Conservation (phyloP, 2,888 invertebrate genomes). For the Germaria angustata region DNA sequence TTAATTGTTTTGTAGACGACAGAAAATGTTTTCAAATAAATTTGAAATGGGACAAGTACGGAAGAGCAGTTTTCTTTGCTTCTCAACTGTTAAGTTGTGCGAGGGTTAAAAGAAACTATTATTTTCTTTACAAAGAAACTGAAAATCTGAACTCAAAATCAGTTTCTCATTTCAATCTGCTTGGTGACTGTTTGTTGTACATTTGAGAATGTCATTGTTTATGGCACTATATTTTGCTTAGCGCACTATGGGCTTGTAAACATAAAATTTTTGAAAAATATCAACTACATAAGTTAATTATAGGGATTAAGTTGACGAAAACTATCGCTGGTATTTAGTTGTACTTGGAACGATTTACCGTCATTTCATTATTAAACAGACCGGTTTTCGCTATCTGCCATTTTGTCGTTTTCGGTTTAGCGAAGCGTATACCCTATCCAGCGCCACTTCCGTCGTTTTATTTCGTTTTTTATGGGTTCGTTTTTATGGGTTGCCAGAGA, state of each 20-base stretch:
- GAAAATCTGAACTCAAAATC: slow-evolving; percentile 43
- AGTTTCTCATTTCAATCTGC: slow-evolving; percentile 56
- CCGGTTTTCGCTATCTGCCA: too few species aligned
- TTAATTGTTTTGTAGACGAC: slow-evolving; percentile 33
- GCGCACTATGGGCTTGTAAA: slow-evolving; percentile 28
- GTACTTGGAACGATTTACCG: too few species aligned
- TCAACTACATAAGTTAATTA: too few species aligned
- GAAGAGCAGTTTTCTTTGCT: slow-evolving; percentile 4
- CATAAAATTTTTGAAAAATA: neutral
- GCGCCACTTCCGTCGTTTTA: too few species aligned
- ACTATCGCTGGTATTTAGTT: too few species aligned
- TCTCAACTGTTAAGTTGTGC: neutral
- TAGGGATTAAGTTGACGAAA: too few species aligned
- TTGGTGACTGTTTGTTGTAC: slow-evolving; percentile 16
- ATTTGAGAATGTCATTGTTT: slow-evolving; percentile 15
- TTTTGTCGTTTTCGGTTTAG: too few species aligned
- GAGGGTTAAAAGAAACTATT: slow-evolving; percentile 37
- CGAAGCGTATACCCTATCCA: too few species aligned
- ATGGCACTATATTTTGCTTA: neutral
- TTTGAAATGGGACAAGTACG: neutral
- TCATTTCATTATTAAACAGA: too few species aligned
- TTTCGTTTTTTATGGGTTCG: too few species aligned
- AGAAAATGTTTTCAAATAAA: slow-evolving; percentile 7
- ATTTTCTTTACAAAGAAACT: slow-evolving; percentile 35
- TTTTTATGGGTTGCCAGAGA: too few species aligned